Conservation (phyloP, 2,888 invertebrate species). For the Vannuccia rotundouncinata region DNA sequence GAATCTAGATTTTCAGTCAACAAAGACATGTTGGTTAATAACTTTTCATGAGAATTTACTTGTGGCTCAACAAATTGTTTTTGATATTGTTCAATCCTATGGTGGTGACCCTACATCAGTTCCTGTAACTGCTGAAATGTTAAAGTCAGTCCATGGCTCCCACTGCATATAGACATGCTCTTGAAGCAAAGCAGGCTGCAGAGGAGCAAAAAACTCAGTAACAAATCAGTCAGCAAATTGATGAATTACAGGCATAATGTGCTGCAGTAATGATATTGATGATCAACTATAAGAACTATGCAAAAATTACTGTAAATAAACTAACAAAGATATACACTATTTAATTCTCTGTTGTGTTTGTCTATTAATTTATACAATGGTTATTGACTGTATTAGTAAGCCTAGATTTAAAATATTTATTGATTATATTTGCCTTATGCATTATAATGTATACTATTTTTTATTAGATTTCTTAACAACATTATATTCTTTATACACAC, state of each 20-base stretch:
- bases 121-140: not conserved
- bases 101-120: not conserved
- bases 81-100: not conserved
- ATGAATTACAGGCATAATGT: not conserved
- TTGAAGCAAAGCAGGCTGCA: not conserved
- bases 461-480: not conserved
- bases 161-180: not conserved
- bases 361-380: not conserved
- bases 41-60: not conserved
- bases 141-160: not conserved
- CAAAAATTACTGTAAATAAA: not conserved
- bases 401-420: not conserved
- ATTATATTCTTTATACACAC: too few species aligned
- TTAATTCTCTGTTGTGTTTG: not conserved
- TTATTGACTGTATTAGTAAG: not conserved
- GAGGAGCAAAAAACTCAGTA: not conserved
- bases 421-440: not conserved
- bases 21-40: not conserved
- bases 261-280: not conserved
- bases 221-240: not conserved
- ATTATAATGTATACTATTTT: not conserved
- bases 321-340: not conserved
- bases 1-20: constrained; percentile 12
- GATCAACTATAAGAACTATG: not conserved
- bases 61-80: not conserved